Evolutionary conservation across 2,113 vertebrate genomes (phyloP), one percentile per base, ranked within the genome.

Genomic region (Prinia subflava): DNA sequence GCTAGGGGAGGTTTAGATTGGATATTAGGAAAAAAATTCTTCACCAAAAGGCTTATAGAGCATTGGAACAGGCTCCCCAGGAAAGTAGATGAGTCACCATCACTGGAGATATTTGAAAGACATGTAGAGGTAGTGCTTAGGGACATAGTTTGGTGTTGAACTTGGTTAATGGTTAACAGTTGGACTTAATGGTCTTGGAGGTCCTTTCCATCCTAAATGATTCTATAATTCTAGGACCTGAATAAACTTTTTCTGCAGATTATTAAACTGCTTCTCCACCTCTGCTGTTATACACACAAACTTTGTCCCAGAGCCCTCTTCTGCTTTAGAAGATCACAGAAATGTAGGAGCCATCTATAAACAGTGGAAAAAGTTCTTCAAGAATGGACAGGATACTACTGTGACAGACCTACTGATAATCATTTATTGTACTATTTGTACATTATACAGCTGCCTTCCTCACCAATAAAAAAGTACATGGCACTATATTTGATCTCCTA

Each of bases 81-180:
- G 27, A 6, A 85, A 63, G 10, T 3, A 14, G 9, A 39, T 4
- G 10, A 41, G 16, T 55, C 25, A 24, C 11, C 13, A 27, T 23
- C 0, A 0, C 19, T 46, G 16, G 28, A 74, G 3, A 11, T n/a
- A 24, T 59, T 69, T 37, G 52, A 60, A 75, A 65, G 22, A 23
- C 2, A 1, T 2, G 21, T 39, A 39, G 31, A 46, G 2, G 0
- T 33, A 22, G 1, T 6, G 2, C 17, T 70, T 27, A 41, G 8
- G 8, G 10, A 44, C 4, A 35, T 6, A 4, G 1, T 10, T 59
- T 74, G 52, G 9, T 31, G 14, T 22, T 59, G 24, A 33, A 49
- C 8, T 35, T 55, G 6, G 5, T 30, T 80, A 25, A 27, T 47
- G 31, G 35, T 33, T 78, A 20, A 20, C 0, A 2, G 22, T n/a